These are phyloP conservation scores for Acrobasis suavella DNA, from an alignment of 2,888 invertebrate genomes.

Conservation along the genomic window DNA sequence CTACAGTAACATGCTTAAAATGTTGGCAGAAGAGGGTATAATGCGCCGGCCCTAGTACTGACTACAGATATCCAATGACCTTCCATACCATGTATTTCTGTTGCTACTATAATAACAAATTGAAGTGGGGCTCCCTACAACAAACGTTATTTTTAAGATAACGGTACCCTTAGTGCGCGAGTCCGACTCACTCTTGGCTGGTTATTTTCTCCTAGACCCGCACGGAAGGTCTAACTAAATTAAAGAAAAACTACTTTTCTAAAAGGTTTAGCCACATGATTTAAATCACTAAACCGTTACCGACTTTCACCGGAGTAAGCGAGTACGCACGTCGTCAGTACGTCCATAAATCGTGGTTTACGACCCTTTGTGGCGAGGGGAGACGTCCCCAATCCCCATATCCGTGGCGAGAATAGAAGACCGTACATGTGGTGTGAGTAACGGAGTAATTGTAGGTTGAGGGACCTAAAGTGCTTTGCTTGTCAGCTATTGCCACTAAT, in stretches of 20 bases:
- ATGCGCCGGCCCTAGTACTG: neutral
- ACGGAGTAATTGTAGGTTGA: too few species aligned
- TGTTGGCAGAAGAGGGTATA: neutral
- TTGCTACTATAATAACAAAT: too few species aligned
- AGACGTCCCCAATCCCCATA: conserved; percentile 6
- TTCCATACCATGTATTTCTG: too few species aligned
- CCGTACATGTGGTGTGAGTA: neutral
- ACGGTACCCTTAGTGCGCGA: too few species aligned
- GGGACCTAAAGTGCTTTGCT: too few species aligned
- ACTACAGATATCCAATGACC: too few species aligned
- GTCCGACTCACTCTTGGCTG: too few species aligned
- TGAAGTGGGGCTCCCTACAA: too few species aligned
- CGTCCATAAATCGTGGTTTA: conserved; percentile 7
- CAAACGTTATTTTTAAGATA: too few species aligned
- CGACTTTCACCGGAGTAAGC: conserved; percentile 7
- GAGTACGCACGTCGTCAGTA: conserved; percentile 8
- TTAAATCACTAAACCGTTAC: conserved; percentile 1
- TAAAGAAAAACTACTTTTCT: neutral
- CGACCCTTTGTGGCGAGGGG: conserved; percentile 16
- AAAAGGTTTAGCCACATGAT: neutral
- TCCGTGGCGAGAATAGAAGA: conserved; percentile 11
- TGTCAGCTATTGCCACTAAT: too few species aligned
- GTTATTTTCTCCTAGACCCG: too few species aligned
- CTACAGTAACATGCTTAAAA: neutral
- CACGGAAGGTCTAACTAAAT: neutral